A percentile compares a stretch with the other conserved stretches of the same genome.
Conservation (phyloP, 2,797 vertebrate genomes). For the Poeciliopsis turneri region DNA sequence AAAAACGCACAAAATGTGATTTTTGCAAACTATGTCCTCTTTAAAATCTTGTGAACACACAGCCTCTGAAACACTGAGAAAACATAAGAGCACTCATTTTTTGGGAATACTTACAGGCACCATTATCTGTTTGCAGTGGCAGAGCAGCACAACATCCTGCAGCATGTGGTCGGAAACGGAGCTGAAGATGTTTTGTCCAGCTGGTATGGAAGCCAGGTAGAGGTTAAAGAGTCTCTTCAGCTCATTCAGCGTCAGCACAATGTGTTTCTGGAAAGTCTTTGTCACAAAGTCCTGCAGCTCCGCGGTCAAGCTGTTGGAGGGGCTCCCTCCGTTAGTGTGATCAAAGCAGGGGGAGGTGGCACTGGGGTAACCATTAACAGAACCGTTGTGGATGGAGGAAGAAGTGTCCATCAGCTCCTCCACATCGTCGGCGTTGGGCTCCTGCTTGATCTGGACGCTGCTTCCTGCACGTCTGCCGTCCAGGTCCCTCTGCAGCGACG, state of each 20-base stretch:
- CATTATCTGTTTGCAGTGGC: constrained; percentile 94
- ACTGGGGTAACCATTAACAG: constrained; percentile 86
- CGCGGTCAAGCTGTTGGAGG: constrained; percentile 57
- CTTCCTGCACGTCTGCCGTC: constrained; percentile 67
- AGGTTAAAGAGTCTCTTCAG: constrained; percentile 96
- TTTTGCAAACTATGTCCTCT: background rate
- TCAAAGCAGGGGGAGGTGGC: constrained; percentile 63
- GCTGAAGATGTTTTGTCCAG: constrained; percentile 86
- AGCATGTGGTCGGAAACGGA: constrained; percentile 95
- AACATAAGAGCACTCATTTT: background rate
- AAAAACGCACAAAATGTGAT: no score
- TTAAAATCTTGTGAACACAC: background rate
- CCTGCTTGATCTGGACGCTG: constrained; percentile 83
- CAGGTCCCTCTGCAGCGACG: constrained; percentile 84
- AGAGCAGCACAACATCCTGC: constrained; percentile 91
- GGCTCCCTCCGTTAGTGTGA: constrained; percentile 75
- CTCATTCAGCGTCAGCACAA: constrained; percentile 94
- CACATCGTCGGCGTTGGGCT: constrained; percentile 81
- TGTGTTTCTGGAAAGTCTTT: constrained; percentile 90
- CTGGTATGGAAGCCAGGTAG: constrained; percentile 92
- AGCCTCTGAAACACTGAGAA: background rate
- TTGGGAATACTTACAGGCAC: constrained; percentile 94
- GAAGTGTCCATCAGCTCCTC: constrained; percentile 90
- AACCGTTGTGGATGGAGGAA: constrained; percentile 76
- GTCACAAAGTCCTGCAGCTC: constrained; percentile 93